These are phyloP conservation scores for Seison nebaliae DNA, from an alignment of 1,140 invertebrate species.

Conservation along the genomic window DNA sequence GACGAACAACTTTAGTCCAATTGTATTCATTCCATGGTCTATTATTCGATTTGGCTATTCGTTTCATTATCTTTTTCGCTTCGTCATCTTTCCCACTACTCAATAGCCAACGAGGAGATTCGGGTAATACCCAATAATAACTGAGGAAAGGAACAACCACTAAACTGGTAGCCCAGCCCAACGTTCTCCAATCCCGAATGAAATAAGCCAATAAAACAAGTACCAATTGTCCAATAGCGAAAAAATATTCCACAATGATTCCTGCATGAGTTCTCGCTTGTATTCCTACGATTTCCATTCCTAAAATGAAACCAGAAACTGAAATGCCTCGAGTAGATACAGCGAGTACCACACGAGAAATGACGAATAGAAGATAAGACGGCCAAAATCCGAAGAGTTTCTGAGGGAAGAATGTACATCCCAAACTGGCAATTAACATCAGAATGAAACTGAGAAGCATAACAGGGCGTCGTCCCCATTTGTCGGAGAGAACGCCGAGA, in stretches of 20 bases:
- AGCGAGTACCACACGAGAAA: conserved; percentile 5
- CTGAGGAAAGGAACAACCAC: conserved; percentile 7
- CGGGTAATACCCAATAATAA: conserved; percentile 16
- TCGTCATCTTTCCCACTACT: conserved; percentile 16
- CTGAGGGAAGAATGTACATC: conserved; percentile 8
- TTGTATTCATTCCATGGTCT: conserved; percentile 5
- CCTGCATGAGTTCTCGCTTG: conserved; percentile 1
- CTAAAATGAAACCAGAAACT: conserved; percentile 11
- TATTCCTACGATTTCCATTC: conserved; percentile 10
- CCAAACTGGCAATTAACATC: not conserved
- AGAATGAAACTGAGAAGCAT: conserved; percentile 7
- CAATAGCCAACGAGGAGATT: conserved; percentile 20
- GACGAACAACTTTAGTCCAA: conserved; percentile 3
- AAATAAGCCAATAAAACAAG: conserved; percentile 6
- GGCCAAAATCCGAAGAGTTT: not conserved
- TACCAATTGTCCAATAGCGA: conserved; percentile 10
- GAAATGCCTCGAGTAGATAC: conserved; percentile 5
- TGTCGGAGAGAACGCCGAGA: conserved; percentile 9
- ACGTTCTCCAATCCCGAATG: not conserved
- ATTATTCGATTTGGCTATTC: conserved; percentile 17
- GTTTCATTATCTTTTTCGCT: conserved; percentile 17
- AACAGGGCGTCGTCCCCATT: conserved; percentile 9
- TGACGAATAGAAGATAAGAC: conserved; percentile 1
- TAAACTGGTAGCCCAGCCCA: not conserved
- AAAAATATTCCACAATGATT: conserved; percentile 12